Conservation (phyloP, 2,113 vertebrate species). For the Phoxinus phoxinus region DNA sequence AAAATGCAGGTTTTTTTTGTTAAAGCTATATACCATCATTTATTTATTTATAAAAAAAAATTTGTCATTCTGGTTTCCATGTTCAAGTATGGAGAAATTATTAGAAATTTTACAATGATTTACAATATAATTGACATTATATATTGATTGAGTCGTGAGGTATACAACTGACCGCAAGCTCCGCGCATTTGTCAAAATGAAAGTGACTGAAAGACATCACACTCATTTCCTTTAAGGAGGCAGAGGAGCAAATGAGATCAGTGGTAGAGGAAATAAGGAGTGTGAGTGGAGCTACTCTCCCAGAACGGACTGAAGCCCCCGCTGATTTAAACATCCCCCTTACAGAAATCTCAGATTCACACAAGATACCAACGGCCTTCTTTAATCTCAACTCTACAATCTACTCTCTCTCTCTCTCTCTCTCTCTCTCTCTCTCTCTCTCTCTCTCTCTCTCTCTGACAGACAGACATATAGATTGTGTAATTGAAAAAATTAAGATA, state of each 20-base stretch:
- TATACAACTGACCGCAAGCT: background rate
- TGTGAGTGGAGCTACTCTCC: constrained; percentile 45
- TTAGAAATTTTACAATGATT: background rate
- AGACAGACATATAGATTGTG: too few relatives aligned
- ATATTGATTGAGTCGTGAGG: background rate
- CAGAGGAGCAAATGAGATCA: constrained; percentile 34
- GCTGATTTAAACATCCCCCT: background rate
- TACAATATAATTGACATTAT: background rate
- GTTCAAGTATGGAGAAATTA: background rate
- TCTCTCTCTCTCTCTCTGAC: too few relatives aligned
- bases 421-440: too few relatives aligned
- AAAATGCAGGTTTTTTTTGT: too few relatives aligned
- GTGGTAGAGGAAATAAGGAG: constrained; percentile 42
- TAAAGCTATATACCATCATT: too few relatives aligned
- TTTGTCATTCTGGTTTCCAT: background rate
- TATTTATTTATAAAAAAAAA: too few relatives aligned
- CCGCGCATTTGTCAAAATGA: constrained; percentile 28
- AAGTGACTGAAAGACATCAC: constrained; percentile 22
- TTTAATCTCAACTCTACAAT: too few relatives aligned
- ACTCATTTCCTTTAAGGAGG: constrained; percentile 45
- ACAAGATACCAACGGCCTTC: too few relatives aligned
- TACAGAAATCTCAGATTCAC: background rate
- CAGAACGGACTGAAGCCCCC: constrained; percentile 26
- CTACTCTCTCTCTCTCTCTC: too few relatives aligned
- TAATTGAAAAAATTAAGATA: too few relatives aligned